These are phyloP conservation scores for Chitala chitala DNA, from an alignment of 2,113 vertebrate genomes.

Conservation along the genomic window DNA sequence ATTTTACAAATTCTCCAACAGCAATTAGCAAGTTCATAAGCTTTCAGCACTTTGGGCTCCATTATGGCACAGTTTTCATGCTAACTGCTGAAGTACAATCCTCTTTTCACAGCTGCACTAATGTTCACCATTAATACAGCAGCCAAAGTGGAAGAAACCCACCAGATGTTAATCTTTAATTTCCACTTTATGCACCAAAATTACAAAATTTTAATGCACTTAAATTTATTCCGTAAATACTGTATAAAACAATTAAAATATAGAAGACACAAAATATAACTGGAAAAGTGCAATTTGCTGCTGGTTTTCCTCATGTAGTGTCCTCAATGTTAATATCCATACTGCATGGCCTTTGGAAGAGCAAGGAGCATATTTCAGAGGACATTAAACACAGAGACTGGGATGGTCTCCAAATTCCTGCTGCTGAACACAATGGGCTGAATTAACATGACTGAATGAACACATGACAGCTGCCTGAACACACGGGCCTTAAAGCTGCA, in stretches of 20 bases:
- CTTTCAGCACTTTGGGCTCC: background rate
- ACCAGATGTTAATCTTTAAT: background rate
- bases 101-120: background rate
- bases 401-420: conserved; percentile 25
- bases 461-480: conserved; percentile 31
- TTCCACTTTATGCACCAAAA: background rate
- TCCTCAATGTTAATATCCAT: conserved; percentile 40
- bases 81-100: background rate
- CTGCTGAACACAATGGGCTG: conserved; percentile 31
- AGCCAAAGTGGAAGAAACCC: too few species aligned
- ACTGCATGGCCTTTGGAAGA: conserved; percentile 33
- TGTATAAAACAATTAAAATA: background rate
- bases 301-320: conserved; percentile 14
- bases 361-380: conserved; percentile 40
- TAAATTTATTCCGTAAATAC: background rate
- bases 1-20: background rate
- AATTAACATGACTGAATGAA: conserved; percentile 37
- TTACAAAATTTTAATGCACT: background rate
- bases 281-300: background rate
- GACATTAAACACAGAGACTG: conserved; percentile 44
- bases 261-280: too few species aligned
- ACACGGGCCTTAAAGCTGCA: conserved; percentile 32
- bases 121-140: background rate
- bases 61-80: background rate
- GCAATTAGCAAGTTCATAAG: background rate